Evolutionary conservation across 2,113 vertebrate species (phyloP).

Genomic region (Tenrec ecaudatus): DNA sequence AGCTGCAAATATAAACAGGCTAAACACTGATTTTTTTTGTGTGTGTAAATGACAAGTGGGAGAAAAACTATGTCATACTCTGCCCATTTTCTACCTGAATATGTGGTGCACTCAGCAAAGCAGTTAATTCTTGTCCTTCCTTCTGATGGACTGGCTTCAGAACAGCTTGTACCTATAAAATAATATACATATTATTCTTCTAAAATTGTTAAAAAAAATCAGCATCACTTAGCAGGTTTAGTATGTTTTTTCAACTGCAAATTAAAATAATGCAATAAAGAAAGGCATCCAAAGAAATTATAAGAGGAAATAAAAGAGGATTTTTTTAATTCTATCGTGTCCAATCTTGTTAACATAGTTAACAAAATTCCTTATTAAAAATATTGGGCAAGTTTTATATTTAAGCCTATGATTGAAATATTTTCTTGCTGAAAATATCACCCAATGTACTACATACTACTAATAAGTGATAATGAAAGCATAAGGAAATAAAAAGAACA

Average conservation of each 20-base stretch:
- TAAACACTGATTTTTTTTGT: background rate
- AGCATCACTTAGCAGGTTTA: background rate
- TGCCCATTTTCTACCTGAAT: slow-evolving; percentile 90
- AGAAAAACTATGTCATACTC: background rate
- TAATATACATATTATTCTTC: slow-evolving; percentile 64
- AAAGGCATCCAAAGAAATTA: too few relatives aligned
- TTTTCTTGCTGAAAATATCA: slow-evolving; percentile 23
- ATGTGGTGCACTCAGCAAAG: slow-evolving; percentile 93
- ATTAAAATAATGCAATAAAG: too few relatives aligned
- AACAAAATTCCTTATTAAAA: slow-evolving; percentile 19
- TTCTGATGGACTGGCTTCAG: slow-evolving; percentile 93
- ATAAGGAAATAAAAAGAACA: background rate
- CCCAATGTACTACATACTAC: slow-evolving; percentile 18
- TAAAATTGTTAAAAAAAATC: background rate
- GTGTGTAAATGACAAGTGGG: background rate
- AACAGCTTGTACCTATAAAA: slow-evolving; percentile 92
- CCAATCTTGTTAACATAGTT: slow-evolving; percentile 3
- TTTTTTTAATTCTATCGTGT: background rate
- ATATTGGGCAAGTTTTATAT: slow-evolving; percentile 2
- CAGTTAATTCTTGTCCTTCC: slow-evolving; percentile 93
- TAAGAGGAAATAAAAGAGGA: too few relatives aligned
- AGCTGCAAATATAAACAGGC: background rate
- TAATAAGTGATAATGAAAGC: slow-evolving; percentile 16
- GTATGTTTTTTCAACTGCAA: background rate
- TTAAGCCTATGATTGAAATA: slow-evolving; percentile 30